A percentile compares a stretch with the other conserved stretches of the same genome.
Evolutionary conservation across 2,888 invertebrate species (phyloP).

Genomic region (Lasioglossum oenotherae): DNA sequence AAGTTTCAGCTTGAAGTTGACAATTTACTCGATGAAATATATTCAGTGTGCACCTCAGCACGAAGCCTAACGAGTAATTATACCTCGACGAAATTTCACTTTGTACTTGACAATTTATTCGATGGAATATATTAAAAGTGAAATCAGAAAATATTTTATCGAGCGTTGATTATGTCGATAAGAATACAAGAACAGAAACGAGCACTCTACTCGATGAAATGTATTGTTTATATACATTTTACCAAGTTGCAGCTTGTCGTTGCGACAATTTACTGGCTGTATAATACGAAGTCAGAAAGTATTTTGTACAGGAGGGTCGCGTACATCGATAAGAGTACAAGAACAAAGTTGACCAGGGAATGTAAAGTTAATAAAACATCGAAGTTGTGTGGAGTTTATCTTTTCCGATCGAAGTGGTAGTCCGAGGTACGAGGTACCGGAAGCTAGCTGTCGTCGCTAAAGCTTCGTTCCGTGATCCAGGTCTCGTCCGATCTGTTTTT

Average conservation of each 20-base stretch:
- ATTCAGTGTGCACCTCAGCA: neutral
- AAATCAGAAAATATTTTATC: neutral
- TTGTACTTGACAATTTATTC: neutral
- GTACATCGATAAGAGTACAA: neutral
- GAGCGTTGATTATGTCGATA: neutral
- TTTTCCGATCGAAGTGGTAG: neutral
- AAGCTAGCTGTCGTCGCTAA: neutral
- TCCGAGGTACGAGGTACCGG: neutral
- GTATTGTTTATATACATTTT: neutral
- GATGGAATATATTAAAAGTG: neutral
- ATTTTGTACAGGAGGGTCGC: neutral
- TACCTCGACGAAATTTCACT: neutral
- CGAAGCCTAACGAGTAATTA: neutral
- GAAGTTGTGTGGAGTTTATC: neutral
- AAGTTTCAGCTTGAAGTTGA: neutral
- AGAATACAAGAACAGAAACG: neutral
- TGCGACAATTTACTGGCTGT: neutral
- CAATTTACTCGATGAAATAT: neutral
- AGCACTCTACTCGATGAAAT: neutral
- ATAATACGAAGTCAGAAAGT: neutral
- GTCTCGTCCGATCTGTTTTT: slow-evolving; percentile 11
- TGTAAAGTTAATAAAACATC: neutral
- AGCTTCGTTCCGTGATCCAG: neutral
- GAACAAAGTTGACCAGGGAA: neutral
- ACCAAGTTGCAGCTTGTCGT: neutral